These are phyloP conservation scores for Tetrapedia diversipes DNA, from an alignment of 2,888 invertebrate genomes.

Conservation along the genomic window DNA sequence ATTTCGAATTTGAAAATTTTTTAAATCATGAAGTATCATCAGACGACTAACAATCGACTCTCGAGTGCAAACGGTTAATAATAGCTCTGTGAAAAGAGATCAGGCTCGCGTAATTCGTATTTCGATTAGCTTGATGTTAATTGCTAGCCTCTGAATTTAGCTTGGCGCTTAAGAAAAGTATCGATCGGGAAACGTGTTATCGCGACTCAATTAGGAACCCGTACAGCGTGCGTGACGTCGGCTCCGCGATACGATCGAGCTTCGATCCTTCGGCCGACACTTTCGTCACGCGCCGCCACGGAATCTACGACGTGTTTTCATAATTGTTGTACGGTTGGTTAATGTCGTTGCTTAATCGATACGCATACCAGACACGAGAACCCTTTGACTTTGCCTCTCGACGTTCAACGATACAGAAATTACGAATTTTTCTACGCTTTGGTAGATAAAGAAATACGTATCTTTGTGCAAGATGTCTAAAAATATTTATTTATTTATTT, in stretches of 20 bases:
- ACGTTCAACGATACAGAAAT: neutral
- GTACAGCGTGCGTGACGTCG: constrained; percentile 38
- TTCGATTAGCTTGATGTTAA: neutral
- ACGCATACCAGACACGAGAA: constrained; percentile 17
- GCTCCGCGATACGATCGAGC: constrained; percentile 38
- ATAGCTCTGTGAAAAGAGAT: too few relatives aligned
- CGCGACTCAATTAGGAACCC: constrained; percentile 23
- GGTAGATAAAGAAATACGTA: too few relatives aligned
- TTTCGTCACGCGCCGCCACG: constrained; percentile 33
- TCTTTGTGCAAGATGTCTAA: too few relatives aligned
- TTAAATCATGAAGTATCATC: too few relatives aligned
- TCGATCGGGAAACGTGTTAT: constrained; percentile 34
- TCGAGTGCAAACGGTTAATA: too few relatives aligned
- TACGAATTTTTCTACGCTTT: neutral
- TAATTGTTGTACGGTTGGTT: constrained; percentile 44
- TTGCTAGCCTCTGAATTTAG: too few relatives aligned
- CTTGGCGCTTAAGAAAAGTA: too few relatives aligned
- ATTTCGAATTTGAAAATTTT: too few relatives aligned
- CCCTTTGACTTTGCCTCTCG: neutral
- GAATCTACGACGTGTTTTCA: constrained; percentile 22
- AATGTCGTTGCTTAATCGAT: constrained; percentile 36
- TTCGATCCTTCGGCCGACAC: constrained; percentile 16
- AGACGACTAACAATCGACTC: too few relatives aligned
- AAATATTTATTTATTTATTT: too few relatives aligned
- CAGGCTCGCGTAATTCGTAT: neutral